These are phyloP conservation scores for Diabrotica undecimpunctata DNA, from an alignment of 1,140 invertebrate species.

Conservation along the genomic window DNA sequence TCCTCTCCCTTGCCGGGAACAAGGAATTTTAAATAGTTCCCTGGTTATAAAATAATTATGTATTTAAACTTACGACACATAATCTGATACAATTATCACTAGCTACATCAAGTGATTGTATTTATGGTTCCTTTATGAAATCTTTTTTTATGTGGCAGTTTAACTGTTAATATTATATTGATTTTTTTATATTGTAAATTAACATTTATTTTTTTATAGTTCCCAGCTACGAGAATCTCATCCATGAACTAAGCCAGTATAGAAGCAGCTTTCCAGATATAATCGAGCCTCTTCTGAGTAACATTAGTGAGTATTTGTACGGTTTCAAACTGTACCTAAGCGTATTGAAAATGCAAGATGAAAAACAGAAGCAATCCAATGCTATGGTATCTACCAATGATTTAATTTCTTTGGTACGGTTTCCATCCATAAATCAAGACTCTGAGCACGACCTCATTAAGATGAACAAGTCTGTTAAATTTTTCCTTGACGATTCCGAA, in stretches of 20 bases:
- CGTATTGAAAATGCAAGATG: slow-evolving; percentile 36
- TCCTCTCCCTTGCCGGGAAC: too few species aligned
- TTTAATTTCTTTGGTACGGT: slow-evolving; percentile 49
- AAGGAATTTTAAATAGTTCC: too few species aligned
- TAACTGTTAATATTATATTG: too few species aligned
- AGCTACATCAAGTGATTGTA: too few species aligned
- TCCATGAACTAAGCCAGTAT: slow-evolving; percentile 55
- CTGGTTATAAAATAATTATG: too few species aligned
- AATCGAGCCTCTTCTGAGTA: slow-evolving; percentile 57
- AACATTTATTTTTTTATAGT: slow-evolving; percentile 6
- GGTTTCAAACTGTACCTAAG: slow-evolving; percentile 54
- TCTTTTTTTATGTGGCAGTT: too few species aligned
- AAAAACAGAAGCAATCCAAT: not conserved
- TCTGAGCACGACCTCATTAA: not conserved
- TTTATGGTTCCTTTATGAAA: too few species aligned
- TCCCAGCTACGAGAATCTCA: slow-evolving; percentile 33
- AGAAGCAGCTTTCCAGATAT: slow-evolving; percentile 64
- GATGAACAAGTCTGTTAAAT: not conserved
- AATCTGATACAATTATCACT: too few species aligned
- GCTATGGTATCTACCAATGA: slow-evolving; percentile 11
- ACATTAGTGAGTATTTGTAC: slow-evolving; percentile 58
- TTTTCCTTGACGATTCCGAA: slow-evolving; percentile 24
- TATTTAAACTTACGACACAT: too few species aligned
- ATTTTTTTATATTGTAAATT: too few species aligned
- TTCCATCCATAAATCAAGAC: slow-evolving; percentile 46